Evolutionary conservation across 2,888 invertebrate species (phyloP).

Genomic region (Dynastes maya): DNA sequence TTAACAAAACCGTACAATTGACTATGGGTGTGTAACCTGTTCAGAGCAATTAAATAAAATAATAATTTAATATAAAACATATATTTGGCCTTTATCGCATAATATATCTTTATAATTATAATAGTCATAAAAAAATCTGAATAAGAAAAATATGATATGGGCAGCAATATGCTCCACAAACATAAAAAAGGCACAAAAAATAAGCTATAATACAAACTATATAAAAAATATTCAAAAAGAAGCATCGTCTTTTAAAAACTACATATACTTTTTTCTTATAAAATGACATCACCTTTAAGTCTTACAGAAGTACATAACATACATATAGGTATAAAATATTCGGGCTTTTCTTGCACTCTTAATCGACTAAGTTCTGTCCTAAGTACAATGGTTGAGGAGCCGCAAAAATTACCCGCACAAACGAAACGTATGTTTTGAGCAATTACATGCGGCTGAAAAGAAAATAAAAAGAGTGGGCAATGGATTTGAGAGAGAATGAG

Average conservation of each 20-base stretch:
- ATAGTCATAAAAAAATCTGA: constrained; percentile 27
- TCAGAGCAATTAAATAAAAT: neutral
- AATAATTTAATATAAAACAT: constrained; percentile 39
- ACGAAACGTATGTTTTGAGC: constrained; percentile 27
- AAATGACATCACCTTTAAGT: constrained; percentile 28
- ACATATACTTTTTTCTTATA: constrained; percentile 32
- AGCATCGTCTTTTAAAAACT: constrained; percentile 21
- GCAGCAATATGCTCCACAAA: constrained; percentile 4
- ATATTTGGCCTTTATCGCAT: constrained; percentile 44
- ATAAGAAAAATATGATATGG: constrained; percentile 24
- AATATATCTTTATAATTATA: constrained; percentile 23
- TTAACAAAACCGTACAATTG: too few relatives aligned
- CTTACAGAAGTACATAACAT: constrained; percentile 12
- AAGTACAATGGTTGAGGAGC: constrained; percentile 26
- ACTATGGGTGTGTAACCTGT: too few relatives aligned
- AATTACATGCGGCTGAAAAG: constrained; percentile 6
- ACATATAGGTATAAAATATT: constrained; percentile 28
- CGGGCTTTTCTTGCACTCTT: neutral
- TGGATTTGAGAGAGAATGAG: neutral
- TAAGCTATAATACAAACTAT: constrained; percentile 29
- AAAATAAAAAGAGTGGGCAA: constrained; percentile 3
- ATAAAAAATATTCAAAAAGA: constrained; percentile 18
- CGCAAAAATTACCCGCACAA: constrained; percentile 4
- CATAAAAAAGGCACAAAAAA: constrained; percentile 19
- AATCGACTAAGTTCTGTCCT: constrained; percentile 23